phyloP scores from a whole-genome alignment of 2,113 vertebrate genomes.

The Ictalurus furcatus region DNA sequence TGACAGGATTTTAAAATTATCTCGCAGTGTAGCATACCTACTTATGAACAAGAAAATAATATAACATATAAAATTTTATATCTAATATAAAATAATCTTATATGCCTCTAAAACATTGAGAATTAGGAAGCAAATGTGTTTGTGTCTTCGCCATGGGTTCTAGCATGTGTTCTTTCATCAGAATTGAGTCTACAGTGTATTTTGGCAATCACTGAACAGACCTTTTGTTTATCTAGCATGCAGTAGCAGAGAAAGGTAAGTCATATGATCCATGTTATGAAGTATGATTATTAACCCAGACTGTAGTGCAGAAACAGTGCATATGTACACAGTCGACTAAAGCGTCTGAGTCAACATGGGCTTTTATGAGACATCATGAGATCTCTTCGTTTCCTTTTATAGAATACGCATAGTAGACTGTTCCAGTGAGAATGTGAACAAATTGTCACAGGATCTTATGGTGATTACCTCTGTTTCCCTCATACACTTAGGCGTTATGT shows the following conservation, averaged over 20 bases:
- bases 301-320: not conserved
- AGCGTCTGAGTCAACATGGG: constrained; percentile 24
- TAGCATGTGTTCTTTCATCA: not conserved
- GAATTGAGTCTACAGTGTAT: not conserved
- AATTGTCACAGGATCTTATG: constrained; percentile 3
- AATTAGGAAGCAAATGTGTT: not conserved
- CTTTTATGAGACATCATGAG: constrained; percentile 32
- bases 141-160: not conserved
- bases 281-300: not conserved
- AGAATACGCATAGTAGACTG: not conserved
- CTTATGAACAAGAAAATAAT: not conserved
- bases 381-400: constrained; percentile 15
- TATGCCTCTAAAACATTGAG: not conserved
- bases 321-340: constrained; percentile 17
- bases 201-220: constrained; percentile 20
- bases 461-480: not conserved
- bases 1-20: not conserved
- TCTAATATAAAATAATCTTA: too few species aligned
- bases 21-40: not conserved
- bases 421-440: not conserved
- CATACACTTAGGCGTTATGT: not conserved
- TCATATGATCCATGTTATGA: constrained; percentile 17
- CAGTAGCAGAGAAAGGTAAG: not conserved
- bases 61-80: too few species aligned
- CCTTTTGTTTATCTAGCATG: constrained; percentile 9